Percentiles rank a stretch among this genome's conserved stretches.
Evolutionary conservation across 1,140 invertebrate species (phyloP).

Genomic region (Zaprionus tsacasi): DNA sequence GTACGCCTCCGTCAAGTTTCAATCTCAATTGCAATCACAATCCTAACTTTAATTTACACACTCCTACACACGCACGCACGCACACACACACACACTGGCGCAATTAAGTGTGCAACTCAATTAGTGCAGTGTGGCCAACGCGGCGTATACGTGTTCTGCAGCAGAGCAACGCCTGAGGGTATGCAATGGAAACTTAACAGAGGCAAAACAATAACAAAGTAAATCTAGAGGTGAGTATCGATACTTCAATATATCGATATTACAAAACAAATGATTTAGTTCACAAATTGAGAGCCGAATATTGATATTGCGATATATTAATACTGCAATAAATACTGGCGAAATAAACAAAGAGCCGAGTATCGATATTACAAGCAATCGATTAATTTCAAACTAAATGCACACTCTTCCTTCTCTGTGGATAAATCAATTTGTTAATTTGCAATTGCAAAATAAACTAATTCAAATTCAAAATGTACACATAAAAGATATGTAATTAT

Average conservation of each 20-base stretch:
- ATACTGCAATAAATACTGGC: too few species aligned
- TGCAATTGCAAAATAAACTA: too few species aligned
- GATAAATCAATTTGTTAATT: not conserved
- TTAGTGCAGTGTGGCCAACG: conserved; percentile 49
- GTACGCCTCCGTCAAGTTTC: conserved; percentile 2
- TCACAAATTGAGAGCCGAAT: too few species aligned
- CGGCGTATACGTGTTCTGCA: conserved; percentile 47
- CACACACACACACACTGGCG: not conserved
- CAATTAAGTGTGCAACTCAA: conserved; percentile 68
- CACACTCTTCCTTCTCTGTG: not conserved
- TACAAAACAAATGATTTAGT: not conserved
- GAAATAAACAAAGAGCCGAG: too few species aligned
- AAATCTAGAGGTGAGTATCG: not conserved
- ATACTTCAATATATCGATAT: not conserved
- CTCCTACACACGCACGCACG: not conserved
- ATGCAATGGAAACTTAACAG: conserved; percentile 39
- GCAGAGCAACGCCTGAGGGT: conserved; percentile 31
- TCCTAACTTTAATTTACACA: conserved; percentile 17
- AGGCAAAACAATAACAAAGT: not conserved
- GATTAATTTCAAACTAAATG: too few species aligned
- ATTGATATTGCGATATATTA: too few species aligned
- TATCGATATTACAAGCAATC: too few species aligned
- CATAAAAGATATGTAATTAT: not conserved
- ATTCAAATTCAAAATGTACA: too few species aligned
- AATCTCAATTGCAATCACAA: conserved; percentile 19